phyloP scores from a whole-genome alignment of 2,797 vertebrate genomes.

The Hoplostethus atlanticus region DNA sequence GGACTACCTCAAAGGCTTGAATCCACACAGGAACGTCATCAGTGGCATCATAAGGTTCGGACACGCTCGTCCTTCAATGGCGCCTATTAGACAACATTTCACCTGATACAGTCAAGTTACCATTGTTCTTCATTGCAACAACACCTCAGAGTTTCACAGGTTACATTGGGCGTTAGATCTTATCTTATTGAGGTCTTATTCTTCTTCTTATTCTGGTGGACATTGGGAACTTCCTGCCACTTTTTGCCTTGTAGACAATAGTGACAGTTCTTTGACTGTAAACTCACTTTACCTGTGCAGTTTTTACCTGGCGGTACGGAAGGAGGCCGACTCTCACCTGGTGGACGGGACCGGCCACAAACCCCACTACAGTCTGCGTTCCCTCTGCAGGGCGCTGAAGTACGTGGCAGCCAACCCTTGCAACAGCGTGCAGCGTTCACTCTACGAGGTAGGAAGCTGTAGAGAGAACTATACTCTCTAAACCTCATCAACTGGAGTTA shows the following conservation, averaged over 20 bases:
- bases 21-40: slow-evolving; percentile 85
- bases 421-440: slow-evolving; percentile 90
- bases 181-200: no score
- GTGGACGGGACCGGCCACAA: slow-evolving; percentile 94
- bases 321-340: slow-evolving; percentile 86
- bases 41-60: slow-evolving; percentile 94
- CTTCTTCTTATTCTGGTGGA: neutral
- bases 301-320: slow-evolving; percentile 92
- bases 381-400: slow-evolving; percentile 93
- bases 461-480: neutral
- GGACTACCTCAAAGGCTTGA: slow-evolving; percentile 93
- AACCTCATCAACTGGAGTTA: no score
- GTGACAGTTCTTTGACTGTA: neutral
- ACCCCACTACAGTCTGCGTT: slow-evolving; percentile 96
- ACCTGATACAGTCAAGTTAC: no score
- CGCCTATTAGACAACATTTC: no score
- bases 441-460: slow-evolving; percentile 90
- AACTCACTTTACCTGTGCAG: slow-evolving; percentile 69
- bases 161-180: no score
- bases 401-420: slow-evolving; percentile 92
- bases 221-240: neutral
- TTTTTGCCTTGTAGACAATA: neutral
- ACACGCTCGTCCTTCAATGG: neutral
- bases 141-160: no score
- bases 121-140: no score